These are phyloP conservation scores for Hypotaenidia okinawae DNA, from an alignment of 2,797 vertebrate species.

Conservation along the genomic window DNA sequence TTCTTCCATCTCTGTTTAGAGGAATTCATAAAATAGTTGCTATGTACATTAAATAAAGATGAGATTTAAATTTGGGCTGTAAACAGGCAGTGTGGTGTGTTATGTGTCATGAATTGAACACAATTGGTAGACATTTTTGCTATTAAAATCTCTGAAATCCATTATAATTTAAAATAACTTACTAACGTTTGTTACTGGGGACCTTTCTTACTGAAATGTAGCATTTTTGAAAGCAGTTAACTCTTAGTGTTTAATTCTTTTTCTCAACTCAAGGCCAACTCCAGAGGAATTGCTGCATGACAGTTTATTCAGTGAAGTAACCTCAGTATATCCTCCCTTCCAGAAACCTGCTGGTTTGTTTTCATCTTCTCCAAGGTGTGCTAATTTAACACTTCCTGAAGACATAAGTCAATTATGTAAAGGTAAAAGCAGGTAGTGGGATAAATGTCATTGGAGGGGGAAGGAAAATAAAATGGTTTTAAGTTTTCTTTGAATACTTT, in stretches of 20 bases:
- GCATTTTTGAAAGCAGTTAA: not conserved
- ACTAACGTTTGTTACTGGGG: not conserved
- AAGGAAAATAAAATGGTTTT: not conserved
- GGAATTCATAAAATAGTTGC: not conserved
- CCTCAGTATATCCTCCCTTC: slow-evolving; percentile 82
- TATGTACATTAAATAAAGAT: not conserved
- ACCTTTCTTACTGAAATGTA: not conserved
- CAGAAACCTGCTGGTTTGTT: slow-evolving; percentile 88
- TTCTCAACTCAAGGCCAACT: slow-evolving; percentile 80
- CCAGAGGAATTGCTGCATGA: slow-evolving; percentile 87
- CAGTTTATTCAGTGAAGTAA: slow-evolving; percentile 84
- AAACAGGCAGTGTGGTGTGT: not conserved
- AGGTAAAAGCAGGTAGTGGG: slow-evolving; percentile 79
- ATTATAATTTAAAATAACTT: not conserved
- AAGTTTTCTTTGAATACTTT: not conserved
- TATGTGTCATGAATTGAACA: not conserved
- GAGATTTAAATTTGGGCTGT: not conserved
- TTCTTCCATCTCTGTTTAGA: not conserved
- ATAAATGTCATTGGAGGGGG: not conserved
- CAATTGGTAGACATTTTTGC: not conserved
- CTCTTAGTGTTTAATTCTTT: not conserved
- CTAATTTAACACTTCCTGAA: slow-evolving; percentile 90
- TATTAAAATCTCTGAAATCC: not conserved
- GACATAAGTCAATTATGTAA: slow-evolving; percentile 92
- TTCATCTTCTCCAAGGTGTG: slow-evolving; percentile 91